Base-by-base conservation (phyloP, 2,113 vertebrate genomes). In the Pedetes capensis region DNA sequence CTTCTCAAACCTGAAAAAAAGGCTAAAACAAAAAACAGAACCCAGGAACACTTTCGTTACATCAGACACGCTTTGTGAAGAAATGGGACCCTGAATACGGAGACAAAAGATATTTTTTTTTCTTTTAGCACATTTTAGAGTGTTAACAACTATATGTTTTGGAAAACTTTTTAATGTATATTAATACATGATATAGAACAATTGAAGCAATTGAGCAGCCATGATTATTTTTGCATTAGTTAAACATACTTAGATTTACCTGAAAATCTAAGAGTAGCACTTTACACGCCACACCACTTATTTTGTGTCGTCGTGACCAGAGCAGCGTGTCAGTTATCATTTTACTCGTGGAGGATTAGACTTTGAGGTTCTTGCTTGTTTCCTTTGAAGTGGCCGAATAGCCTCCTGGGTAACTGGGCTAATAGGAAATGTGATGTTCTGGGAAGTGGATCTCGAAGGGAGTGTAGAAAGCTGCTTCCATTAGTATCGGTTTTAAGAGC, bases 291-390 rank as follows among this genome's bases (percentile, higher is more conserved):
- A 0, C 11, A 20, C 4, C 44, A 0, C 39, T 59, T 57, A 59
- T 55, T 61, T 6, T 42, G n/a, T 83, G 79, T 57, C 20, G 2
- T 39, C 1, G 2, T 20, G 87, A 37, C 14, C 22, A 7, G 1
- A 7, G 23, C 11, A 2, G 8, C 3, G 0, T 8, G 7, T 55
- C 17, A 2, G 0, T 66, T 34, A 37, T 53, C 1, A 0, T 1
- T 42, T 68, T 63, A 2, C 20, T 79, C 20, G 0, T 18, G 14
- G 55, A 49, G 5, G 27, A 37, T 18, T 13, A 8, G 20, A 61
- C 2, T 16, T 11, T 25, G 11, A 18, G 16, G 20, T 7, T 17
- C 32, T 42, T 37, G 23, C 81, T 72, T 18, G 2, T 83, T 44
- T 66, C 71, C 57, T 93, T 42, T n/a, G 47, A 63, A 27, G 17